Conservation (phyloP, 2,888 invertebrate genomes). For the Zaprionus bogoriensis region DNA sequence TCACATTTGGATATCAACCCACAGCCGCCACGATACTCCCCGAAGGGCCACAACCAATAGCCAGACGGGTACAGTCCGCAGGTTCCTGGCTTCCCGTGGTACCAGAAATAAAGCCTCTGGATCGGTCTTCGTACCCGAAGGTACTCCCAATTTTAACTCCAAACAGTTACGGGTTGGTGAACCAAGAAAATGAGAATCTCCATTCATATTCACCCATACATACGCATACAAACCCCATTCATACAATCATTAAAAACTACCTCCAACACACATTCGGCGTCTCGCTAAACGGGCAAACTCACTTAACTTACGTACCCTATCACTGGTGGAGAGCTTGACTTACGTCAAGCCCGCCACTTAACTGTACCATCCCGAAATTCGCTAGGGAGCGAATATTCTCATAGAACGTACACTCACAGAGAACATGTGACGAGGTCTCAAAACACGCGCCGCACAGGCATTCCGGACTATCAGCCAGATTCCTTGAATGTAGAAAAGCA, state of each 20-base stretch:
- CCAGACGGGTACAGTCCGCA: background rate
- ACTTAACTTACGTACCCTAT: constrained; percentile 15
- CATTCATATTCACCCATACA: background rate
- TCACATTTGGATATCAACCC: constrained; percentile 10
- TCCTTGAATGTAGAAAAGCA: constrained; percentile 7
- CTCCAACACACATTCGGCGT: no score
- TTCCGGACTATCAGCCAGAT: background rate
- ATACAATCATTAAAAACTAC: no score
- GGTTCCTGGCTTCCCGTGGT: constrained; percentile 4
- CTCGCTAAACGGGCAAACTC: constrained; percentile 1
- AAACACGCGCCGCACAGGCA: constrained; percentile 1
- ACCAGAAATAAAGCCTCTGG: background rate
- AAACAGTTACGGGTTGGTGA: background rate
- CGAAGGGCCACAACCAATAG: constrained; percentile 7
- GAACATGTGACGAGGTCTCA: constrained; percentile 14
- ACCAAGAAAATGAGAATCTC: background rate
- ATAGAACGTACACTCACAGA: constrained; percentile 13
- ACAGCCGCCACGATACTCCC: constrained; percentile 4
- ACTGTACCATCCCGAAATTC: no score
- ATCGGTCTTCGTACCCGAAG: background rate
- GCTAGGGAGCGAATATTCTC: constrained; percentile 1
- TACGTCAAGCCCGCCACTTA: constrained; percentile 1
- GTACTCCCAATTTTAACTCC: constrained; percentile 2
- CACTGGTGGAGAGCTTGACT: no score
- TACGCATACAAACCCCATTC: constrained; percentile 4